These are phyloP conservation scores for Drosophila setosimentum DNA, from an alignment of 2,888 invertebrate genomes.

Conservation along the genomic window DNA sequence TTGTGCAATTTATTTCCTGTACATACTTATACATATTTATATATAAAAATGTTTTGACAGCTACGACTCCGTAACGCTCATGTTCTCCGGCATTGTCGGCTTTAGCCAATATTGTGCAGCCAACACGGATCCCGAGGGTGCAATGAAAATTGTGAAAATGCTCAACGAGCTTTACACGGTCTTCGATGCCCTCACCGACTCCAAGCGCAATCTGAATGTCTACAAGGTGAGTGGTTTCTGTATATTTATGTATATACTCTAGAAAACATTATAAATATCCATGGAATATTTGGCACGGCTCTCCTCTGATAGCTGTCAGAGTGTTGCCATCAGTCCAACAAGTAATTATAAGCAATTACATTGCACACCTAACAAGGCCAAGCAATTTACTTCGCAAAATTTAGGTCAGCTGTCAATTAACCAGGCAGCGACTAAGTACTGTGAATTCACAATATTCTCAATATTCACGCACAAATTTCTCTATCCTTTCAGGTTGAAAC, in stretches of 20 bases:
- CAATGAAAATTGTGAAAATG: slow-evolving; percentile 98
- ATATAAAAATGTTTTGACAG: slow-evolving; percentile 86
- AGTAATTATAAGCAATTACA: slow-evolving; percentile 64
- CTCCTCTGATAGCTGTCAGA: slow-evolving; percentile 40
- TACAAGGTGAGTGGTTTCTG: slow-evolving; percentile 91
- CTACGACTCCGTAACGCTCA: slow-evolving; percentile 95
- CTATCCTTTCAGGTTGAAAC: slow-evolving; percentile 92
- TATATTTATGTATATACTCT: neutral
- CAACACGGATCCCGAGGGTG: slow-evolving; percentile 95
- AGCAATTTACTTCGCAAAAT: slow-evolving; percentile 31
- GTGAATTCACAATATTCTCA: slow-evolving; percentile 13
- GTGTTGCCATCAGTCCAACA: slow-evolving; percentile 42
- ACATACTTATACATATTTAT: slow-evolving; percentile 10
- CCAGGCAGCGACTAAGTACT: neutral
- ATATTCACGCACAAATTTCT: slow-evolving; percentile 12
- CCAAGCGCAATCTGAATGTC: slow-evolving; percentile 95
- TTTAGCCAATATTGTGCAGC: slow-evolving; percentile 96
- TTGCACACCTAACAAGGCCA: slow-evolving; percentile 12
- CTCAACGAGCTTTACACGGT: slow-evolving; percentile 97
- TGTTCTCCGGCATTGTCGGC: slow-evolving; percentile 97
- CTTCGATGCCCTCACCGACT: slow-evolving; percentile 96
- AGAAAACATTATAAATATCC: slow-evolving; percentile 16
- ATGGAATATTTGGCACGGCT: slow-evolving; percentile 3
- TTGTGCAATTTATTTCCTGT: slow-evolving; percentile 58
- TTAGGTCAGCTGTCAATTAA: slow-evolving; percentile 59